Evolutionary conservation across 2,113 vertebrate species (phyloP), one percentile per base, ranked within the genome.

Genomic region (Marmota monax): DNA sequence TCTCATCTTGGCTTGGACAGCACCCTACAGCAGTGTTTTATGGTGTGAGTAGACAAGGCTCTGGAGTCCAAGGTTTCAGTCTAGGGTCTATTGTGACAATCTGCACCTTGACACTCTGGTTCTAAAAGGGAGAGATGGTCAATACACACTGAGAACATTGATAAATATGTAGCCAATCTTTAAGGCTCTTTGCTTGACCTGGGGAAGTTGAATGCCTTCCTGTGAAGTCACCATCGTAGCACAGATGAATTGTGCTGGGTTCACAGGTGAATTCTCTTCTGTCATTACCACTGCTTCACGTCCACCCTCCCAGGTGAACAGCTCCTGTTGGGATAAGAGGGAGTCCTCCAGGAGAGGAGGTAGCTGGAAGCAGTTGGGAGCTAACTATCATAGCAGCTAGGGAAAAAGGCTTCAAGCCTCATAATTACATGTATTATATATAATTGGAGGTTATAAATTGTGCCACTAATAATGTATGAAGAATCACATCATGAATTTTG

Each of bases 191-290:
- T 74, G 23, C 73, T 74, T 61, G 76, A 51, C n/a, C 0, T 0
- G 1, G 42, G 34, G n/a, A 29, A 25, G 42, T 84, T 18, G 51
- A 6, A 9, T 74, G 34, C 4, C 25, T 34, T 82, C 29, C 29
- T 48, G 42, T 29, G 0, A 0, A 72, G 34, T 45, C 22, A 11
- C 63, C 27, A 8, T 18, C 42, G 20, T 4, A 14, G 51, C 4
- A 0, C 58, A 18, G 58, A 14, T n/a, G 45, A 32, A 90, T 39
- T 25, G 14, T 0, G 0, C 32, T 78, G 6, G 78, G 39, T 63
- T 84, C 39, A 61, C 17, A 77, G 79, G 72, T 1, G 7, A 65
- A 37, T 63, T 56, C 78, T 89, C 45, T 77, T 42, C 58, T 67
- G 12, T 85, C 34, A 14, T 73, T 27, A 7, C 32, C 27, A 10